A percentile compares a stretch with the other conserved stretches of the same genome.
These are phyloP conservation scores for Acromyrmex echinatior DNA, from an alignment of 1,140 invertebrate genomes.

Conservation along the genomic window DNA sequence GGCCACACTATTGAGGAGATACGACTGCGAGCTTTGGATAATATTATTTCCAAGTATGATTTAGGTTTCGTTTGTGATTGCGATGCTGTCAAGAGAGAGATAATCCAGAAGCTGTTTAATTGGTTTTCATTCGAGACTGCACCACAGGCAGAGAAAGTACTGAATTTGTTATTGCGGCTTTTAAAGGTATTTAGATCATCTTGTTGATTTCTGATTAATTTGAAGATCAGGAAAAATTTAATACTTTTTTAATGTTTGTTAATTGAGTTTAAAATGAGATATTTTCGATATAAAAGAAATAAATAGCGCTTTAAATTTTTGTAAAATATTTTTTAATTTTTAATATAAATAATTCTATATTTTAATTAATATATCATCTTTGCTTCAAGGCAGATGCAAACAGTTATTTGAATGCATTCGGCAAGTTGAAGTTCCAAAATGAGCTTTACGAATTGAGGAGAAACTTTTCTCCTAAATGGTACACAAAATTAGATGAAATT, in stretches of 20 bases:
- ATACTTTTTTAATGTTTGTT: not conserved
- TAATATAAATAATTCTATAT: not conserved
- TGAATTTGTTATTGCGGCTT: conserved; percentile 82
- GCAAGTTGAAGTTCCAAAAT: conserved; percentile 77
- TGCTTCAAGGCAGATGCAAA: conserved; percentile 58
- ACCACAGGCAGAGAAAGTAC: conserved; percentile 80
- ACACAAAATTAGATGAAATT: conserved; percentile 79
- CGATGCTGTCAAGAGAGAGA: conserved; percentile 81
- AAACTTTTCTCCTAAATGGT: conserved; percentile 73
- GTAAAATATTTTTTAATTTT: conserved; percentile 11
- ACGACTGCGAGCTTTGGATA: conserved; percentile 81
- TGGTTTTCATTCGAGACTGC: conserved; percentile 84
- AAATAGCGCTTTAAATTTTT: not conserved
- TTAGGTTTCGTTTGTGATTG: conserved; percentile 82
- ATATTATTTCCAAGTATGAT: conserved; percentile 84
- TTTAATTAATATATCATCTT: conserved; percentile 22
- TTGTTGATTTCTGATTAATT: conserved; percentile 43
- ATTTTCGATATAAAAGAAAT: not conserved
- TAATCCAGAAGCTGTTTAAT: conserved; percentile 83
- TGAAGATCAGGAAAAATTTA: not conserved
- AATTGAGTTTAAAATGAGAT: not conserved
- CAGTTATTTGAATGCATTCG: conserved; percentile 78
- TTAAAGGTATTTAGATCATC: conserved; percentile 79
- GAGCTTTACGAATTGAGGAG: conserved; percentile 75
- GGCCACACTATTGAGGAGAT: conserved; percentile 84